Evolutionary conservation across 2,113 vertebrate species (phyloP), one percentile per base, ranked within the genome.

Genomic region (Beaufortia kweichowensis): DNA sequence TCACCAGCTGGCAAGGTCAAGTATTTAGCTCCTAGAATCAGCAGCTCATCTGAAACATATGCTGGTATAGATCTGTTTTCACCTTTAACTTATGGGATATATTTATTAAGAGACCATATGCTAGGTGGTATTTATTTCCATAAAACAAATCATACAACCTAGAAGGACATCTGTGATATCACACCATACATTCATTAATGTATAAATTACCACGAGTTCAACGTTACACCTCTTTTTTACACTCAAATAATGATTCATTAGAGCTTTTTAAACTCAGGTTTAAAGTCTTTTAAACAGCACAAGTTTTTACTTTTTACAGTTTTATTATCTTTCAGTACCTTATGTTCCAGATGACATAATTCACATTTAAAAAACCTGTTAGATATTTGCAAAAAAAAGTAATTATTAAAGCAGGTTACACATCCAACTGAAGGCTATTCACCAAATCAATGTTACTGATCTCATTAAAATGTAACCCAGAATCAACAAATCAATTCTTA

Each of bases 1-100:
- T 81, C 71, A 77, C 77, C 88, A 88, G 83, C 86, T 86, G 87
- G 82, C 82, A 86, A 84, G 86, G 86, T 87, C 75, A 77, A 82
- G 62, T 68, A 76, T 85, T 83, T 78, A 35, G 77, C 73, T 67
- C 55, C 41, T 61, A 5, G 46, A 74, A 61, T 74, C 56, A 46
- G 53, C 39, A 61, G 26, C 31, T 9, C 2, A 59, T 72, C 55
- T 72, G 23, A 72, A 59, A 72, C 55, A 80, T 76, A 85, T 84
- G 79, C 85, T 79, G 82, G 64, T 75, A 33, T 43, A 33, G 15
- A 57, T 59, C 53, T 59, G 29, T 35, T 70, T 55, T 21, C 23
- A 31, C 48, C 67, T 56, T 62, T 61, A 33, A 63, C 46, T 39
- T 79, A 76, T 64, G 39, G 4, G 77, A 84, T 84, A 83, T 64